Percentiles rank a stretch among this genome's conserved stretches.
Evolutionary conservation across 1,140 invertebrate genomes (phyloP).

Genomic region (Hydropsyche tenuis): DNA sequence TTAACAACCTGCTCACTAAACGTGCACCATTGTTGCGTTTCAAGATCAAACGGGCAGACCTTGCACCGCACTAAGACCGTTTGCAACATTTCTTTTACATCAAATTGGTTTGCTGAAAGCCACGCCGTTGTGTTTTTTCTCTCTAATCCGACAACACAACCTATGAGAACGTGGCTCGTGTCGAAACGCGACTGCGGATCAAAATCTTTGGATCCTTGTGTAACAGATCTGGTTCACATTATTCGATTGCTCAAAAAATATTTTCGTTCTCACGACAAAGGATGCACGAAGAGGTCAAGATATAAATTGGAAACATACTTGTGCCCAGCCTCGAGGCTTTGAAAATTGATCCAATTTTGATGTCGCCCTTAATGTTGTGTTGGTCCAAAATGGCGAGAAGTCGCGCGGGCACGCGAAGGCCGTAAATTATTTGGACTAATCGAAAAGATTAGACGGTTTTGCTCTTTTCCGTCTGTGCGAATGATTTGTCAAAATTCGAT

Average conservation of each 20-base stretch:
- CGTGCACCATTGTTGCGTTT: background rate
- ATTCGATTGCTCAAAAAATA: slow-evolving; percentile 34
- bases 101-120: slow-evolving; percentile 12
- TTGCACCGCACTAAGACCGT: background rate
- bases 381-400: no score
- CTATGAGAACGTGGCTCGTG: slow-evolving; percentile 24
- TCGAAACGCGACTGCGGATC: slow-evolving; percentile 18
- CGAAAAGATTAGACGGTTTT: background rate
- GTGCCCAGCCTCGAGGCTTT: background rate
- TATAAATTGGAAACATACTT: slow-evolving; percentile 24
- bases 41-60: slow-evolving; percentile 18
- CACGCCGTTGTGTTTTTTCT: background rate
- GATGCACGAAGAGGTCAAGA: slow-evolving; percentile 34
- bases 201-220: slow-evolving; percentile 33
- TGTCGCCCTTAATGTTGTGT: no score
- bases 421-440: no score
- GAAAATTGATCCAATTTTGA: no score
- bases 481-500: slow-evolving; percentile 25
- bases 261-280: slow-evolving; percentile 34
- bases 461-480: background rate
- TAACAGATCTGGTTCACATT: slow-evolving; percentile 40
- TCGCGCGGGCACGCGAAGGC: no score
- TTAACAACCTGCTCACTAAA: background rate
- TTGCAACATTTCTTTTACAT: slow-evolving; percentile 1
- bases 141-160: background rate